A percentile compares a stretch with the other conserved stretches of the same genome.
These are phyloP conservation scores for Trinorchestia longiramus DNA, from an alignment of 1,140 invertebrate genomes.

Conservation along the genomic window DNA sequence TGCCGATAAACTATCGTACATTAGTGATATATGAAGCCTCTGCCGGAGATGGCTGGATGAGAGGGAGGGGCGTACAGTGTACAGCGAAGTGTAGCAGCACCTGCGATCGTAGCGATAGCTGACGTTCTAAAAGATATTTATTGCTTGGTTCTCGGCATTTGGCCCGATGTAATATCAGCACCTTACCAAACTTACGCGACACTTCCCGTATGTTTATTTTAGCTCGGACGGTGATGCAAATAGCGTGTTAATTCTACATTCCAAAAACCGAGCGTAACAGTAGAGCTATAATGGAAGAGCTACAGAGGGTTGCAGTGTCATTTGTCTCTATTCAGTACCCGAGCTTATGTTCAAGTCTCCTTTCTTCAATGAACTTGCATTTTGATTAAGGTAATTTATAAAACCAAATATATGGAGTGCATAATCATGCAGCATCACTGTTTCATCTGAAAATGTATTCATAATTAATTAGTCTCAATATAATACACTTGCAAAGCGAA, in stretches of 20 bases:
- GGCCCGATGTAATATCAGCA: neutral
- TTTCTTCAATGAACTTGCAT: neutral
- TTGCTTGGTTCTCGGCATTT: constrained; percentile 4
- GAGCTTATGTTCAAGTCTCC: neutral
- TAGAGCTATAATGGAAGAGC: neutral
- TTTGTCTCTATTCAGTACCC: neutral
- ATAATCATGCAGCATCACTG: neutral
- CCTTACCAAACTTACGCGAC: neutral
- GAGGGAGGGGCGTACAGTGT: constrained; percentile 5
- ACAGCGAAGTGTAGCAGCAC: neutral
- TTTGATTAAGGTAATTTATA: neutral
- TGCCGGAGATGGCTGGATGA: neutral
- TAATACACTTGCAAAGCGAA: neutral
- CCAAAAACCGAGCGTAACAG: neutral
- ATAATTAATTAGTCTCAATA: neutral
- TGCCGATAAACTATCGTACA: constrained; percentile 52
- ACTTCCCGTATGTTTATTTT: neutral
- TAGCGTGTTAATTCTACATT: neutral
- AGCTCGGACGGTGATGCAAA: neutral
- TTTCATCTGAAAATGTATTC: neutral
- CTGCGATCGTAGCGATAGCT: constrained; percentile 25
- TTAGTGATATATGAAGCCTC: constrained; percentile 46
- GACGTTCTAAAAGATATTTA: constrained; percentile 19
- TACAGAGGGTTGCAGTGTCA: neutral
- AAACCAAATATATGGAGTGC: neutral